A percentile compares a stretch with the other conserved stretches of the same genome.
These are phyloP conservation scores for Cheilinus undulatus DNA, from an alignment of 2,113 vertebrate genomes.

Conservation along the genomic window DNA sequence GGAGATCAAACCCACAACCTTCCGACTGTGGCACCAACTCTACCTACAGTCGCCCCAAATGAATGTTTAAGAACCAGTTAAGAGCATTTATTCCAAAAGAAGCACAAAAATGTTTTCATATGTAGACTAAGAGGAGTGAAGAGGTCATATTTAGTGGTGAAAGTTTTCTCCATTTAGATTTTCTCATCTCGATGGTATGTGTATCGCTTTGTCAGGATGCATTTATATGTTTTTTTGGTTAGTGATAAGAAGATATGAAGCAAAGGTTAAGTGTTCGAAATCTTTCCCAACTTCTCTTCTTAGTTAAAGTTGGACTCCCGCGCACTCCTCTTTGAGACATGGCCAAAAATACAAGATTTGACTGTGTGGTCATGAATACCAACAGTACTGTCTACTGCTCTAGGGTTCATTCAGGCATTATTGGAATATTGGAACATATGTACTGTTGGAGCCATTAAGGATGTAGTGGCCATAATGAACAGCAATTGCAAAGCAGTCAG, in stretches of 20 bases:
- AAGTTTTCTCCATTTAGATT: neutral
- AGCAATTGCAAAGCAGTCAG: conserved; percentile 52
- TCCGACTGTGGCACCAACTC: too few relatives aligned
- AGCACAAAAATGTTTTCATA: too few relatives aligned
- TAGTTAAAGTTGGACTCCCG: conserved; percentile 4
- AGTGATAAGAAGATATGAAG: neutral
- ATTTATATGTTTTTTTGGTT: conserved; percentile 4
- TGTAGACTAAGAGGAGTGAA: too few relatives aligned
- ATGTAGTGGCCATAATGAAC: conserved; percentile 55
- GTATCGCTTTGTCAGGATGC: neutral
- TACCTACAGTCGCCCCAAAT: too few relatives aligned
- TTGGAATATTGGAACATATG: conserved; percentile 40
- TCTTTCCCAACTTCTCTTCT: conserved; percentile 3
- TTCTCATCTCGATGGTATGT: neutral
- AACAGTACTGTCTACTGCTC: conserved; percentile 28
- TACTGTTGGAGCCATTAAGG: conserved; percentile 54
- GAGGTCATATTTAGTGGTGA: too few relatives aligned
- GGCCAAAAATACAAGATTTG: conserved; percentile 18
- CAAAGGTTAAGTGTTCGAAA: conserved; percentile 2
- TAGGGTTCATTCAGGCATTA: conserved; percentile 27
- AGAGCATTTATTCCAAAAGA: too few relatives aligned
- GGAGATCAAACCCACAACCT: too few relatives aligned
- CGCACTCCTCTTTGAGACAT: conserved; percentile 8
- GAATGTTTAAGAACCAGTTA: too few relatives aligned
- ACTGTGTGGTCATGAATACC: conserved; percentile 20